A percentile compares a stretch with the other conserved stretches of the same genome.
phyloP scores from a whole-genome alignment of 2,888 invertebrate genomes.

The Drosophila neoperkinsi region DNA sequence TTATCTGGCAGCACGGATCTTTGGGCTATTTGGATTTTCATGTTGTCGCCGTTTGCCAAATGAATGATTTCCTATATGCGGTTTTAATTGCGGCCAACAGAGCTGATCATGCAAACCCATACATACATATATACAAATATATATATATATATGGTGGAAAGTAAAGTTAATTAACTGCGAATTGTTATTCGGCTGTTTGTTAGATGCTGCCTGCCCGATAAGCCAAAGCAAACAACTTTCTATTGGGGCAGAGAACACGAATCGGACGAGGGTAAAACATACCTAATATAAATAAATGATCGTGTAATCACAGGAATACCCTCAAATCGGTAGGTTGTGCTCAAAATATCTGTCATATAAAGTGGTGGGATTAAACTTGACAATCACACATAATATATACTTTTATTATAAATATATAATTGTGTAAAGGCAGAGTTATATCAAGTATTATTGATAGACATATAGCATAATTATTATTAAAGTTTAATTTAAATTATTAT shows the following conservation, averaged over 20 bases:
- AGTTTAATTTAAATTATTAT: background rate
- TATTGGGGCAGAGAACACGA: conserved; percentile 7
- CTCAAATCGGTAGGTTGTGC: background rate
- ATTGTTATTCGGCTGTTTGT: conserved; percentile 60
- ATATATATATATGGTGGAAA: conserved; percentile 33
- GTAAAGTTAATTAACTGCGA: conserved; percentile 78
- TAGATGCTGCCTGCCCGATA: conserved; percentile 58
- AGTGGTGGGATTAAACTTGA: background rate
- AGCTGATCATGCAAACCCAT: conserved; percentile 12
- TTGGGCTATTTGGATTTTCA: conserved; percentile 45
- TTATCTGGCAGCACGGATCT: conserved; percentile 46
- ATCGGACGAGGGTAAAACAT: background rate
- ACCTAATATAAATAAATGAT: conserved; percentile 10
- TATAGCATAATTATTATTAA: background rate
- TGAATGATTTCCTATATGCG: conserved; percentile 74
- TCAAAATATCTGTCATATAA: background rate
- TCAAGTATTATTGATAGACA: background rate
- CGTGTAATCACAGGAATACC: background rate
- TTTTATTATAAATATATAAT: background rate
- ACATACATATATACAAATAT: background rate
- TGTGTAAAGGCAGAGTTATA: background rate
- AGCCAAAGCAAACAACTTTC: conserved; percentile 51
- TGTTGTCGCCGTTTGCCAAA: conserved; percentile 63
- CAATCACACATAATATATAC: background rate
- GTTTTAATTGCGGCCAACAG: conserved; percentile 77